Evolutionary conservation across 1,140 invertebrate species (phyloP).

Genomic region (Magallana angulata): DNA sequence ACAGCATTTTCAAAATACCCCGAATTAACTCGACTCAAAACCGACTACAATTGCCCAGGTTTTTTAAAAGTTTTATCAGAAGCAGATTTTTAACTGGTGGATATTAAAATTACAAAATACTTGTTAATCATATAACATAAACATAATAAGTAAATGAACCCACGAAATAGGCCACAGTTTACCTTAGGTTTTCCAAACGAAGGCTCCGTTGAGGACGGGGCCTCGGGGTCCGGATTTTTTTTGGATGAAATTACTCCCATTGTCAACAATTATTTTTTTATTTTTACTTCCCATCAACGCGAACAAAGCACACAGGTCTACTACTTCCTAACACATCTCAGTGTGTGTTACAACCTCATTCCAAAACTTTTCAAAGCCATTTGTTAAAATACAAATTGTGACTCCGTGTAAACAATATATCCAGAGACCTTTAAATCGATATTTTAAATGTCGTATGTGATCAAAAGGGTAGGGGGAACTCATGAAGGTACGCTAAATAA

Average conservation of each 20-base stretch:
- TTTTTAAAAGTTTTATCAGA: no score
- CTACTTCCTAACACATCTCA: neutral
- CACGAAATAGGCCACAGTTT: neutral
- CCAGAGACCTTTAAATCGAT: neutral
- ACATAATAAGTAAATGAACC: no score
- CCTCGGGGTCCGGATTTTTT: neutral
- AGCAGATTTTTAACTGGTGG: no score
- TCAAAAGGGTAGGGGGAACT: neutral
- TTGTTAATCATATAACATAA: no score
- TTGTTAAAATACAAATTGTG: neutral
- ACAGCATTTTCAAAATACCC: no score
- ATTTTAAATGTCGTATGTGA: neutral
- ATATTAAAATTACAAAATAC: no score
- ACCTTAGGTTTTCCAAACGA: constrained; percentile 27
- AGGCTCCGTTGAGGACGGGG: neutral
- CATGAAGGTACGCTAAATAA: neutral
- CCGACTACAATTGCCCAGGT: no score
- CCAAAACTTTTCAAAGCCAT: neutral
- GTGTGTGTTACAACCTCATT: neutral
- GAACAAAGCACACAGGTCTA: neutral
- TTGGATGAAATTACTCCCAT: neutral
- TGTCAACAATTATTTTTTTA: neutral
- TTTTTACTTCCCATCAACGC: neutral
- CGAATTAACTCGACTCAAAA: no score
- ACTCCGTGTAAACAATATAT: neutral